Evolutionary conservation across 2,113 vertebrate genomes (phyloP), one percentile per base, ranked within the genome.

Genomic region (Tachuris rubrigastra): DNA sequence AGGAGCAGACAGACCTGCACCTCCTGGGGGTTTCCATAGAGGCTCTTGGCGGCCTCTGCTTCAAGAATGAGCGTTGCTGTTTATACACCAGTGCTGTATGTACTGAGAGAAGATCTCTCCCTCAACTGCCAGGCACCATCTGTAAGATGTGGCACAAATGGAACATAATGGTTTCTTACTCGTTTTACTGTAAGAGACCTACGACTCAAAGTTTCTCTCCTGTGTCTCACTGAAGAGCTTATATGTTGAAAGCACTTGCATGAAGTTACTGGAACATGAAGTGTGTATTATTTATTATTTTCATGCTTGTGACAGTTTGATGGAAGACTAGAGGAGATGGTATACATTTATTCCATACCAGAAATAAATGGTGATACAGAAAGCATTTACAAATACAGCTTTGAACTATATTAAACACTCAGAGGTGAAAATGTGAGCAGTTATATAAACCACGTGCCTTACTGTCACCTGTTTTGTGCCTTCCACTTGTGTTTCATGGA

Each of bases 271-370:
- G 58, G 35, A 68, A 72, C 86, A 88, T 19, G 9, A 80, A 83
- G 12, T 62, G 83, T 93, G 8, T 87, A 82, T 80, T 96, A 90
- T 96, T 94, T 96, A 73, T 94, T 96, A 86, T 93, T 93, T 93
- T 93, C 67, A 35, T 66, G 67, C 53, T 86, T 90, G 52, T 71
- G 94, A 31, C 10, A 52, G 35, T 77, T 86, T 91, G 63, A 90
- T 67, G 42, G 65, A 93, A 80, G 60, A 49, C 52, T 55, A 73
- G 44, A 83, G 33, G 47, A 65, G 58, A 58, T 52, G 75, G 35
- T 86, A 72, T 77, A 67, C 63, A 44, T 77, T 93, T 91, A 77
- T 95, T 86, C 47, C 52, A 44, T 35, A 80, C 8, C 59, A 77
- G 67, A 71, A 88, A 67, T 90, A 96, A 88, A 73, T 71, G 50